phyloP scores from a whole-genome alignment of 2,888 invertebrate genomes.

The Ypsolopha sequella region DNA sequence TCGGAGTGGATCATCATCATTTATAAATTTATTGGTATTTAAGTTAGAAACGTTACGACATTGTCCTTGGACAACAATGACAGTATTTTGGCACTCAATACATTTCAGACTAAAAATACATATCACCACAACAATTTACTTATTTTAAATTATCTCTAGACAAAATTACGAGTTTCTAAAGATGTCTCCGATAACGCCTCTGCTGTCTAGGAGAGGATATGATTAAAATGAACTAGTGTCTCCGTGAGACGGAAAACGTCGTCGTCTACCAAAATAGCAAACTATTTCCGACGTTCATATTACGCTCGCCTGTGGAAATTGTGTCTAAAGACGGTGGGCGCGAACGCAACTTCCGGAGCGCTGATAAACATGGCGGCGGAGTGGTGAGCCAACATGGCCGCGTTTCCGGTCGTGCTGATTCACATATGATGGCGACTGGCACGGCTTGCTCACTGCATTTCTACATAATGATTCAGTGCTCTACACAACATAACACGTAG shows the following conservation, averaged over 20 bases:
- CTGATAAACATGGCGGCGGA: slow-evolving; percentile 55
- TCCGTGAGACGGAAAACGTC: slow-evolving; percentile 60
- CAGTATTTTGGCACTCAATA: too few relatives aligned
- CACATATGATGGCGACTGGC: slow-evolving; percentile 50
- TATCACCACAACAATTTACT: too few relatives aligned
- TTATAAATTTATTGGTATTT: too few relatives aligned
- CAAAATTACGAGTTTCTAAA: slow-evolving; percentile 15
- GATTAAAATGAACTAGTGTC: slow-evolving; percentile 58
- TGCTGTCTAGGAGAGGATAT: slow-evolving; percentile 41
- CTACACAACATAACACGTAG: slow-evolving; percentile 57
- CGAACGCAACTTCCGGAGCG: slow-evolving; percentile 61
- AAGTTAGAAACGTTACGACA: too few relatives aligned
- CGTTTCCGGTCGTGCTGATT: slow-evolving; percentile 66
- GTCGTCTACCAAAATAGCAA: slow-evolving; percentile 56
- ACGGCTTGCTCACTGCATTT: slow-evolving; percentile 63
- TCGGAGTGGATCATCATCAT: too few relatives aligned
- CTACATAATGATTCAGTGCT: slow-evolving; percentile 58
- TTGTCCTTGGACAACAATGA: too few relatives aligned
- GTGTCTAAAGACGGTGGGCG: slow-evolving; percentile 61
- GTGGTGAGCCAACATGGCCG: slow-evolving; percentile 63
- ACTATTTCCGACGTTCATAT: slow-evolving; percentile 60
- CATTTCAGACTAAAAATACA: too few relatives aligned
- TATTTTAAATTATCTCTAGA: slow-evolving; percentile 34
- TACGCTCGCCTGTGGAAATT: slow-evolving; percentile 54
- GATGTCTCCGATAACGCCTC: slow-evolving; percentile 26